Evolutionary conservation across 2,888 invertebrate species (phyloP).

Genomic region (Hydropsyche betteni): DNA sequence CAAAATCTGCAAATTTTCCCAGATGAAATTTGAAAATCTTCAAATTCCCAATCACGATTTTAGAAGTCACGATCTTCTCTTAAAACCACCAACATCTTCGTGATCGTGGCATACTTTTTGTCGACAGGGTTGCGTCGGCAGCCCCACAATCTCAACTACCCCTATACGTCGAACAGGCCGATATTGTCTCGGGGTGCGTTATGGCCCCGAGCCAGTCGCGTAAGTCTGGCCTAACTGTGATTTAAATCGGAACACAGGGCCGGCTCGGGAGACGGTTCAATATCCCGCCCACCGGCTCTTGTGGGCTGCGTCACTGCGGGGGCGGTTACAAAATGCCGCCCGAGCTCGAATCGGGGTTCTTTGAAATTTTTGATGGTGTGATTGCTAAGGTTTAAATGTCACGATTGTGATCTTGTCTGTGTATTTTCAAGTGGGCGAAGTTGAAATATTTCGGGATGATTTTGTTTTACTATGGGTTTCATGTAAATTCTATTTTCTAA

Average conservation of each 20-base stretch:
- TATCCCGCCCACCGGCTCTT: background rate
- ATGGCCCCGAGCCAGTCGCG: conserved; percentile 30
- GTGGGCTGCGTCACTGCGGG: background rate
- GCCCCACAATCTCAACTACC: background rate
- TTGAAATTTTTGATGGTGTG: background rate
- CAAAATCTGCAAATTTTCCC: no score
- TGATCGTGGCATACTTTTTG: background rate
- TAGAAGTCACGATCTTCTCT: no score
- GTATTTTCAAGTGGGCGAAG: no score
- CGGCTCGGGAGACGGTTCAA: background rate
- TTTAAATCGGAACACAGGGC: conserved; percentile 30
- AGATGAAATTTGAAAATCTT: no score
- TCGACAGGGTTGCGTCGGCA: background rate
- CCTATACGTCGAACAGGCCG: background rate
- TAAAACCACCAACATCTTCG: no score
- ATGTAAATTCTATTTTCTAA: no score
- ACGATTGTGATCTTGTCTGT: no score
- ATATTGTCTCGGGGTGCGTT: conserved; percentile 27
- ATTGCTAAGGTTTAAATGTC: no score
- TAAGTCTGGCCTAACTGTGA: conserved; percentile 32
- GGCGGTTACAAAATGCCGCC: background rate
- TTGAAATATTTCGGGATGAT: no score
- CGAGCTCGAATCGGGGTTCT: no score
- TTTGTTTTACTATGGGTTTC: no score
- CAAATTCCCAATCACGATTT: no score